Evolutionary conservation across 2,113 vertebrate genomes (phyloP), one percentile per base, ranked within the genome.

Genomic region (Polypterus bichir): DNA sequence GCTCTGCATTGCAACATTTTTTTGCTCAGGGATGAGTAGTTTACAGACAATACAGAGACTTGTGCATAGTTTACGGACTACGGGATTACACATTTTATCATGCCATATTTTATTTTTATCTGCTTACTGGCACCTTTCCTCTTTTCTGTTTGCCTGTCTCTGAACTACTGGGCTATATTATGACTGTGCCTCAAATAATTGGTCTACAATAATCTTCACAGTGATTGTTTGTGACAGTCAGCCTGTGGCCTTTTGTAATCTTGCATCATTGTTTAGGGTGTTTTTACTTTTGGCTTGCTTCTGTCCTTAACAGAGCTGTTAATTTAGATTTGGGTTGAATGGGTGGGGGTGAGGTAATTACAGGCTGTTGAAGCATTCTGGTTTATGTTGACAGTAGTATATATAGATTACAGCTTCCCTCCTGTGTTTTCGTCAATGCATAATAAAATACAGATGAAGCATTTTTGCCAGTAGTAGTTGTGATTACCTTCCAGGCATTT

Each of bases 361-460:
- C 6, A 61, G 48, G 53, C 61, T 48, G 61, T 8, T 8, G 9
- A 46, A 48, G 53, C 10, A 49, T 54, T 54, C 51, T 46, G 49
- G 49, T 55, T 10, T 47, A n/a, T 47, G 47, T 52, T 57, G 47
- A 3, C 51, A 52, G 10, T 52, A 52, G 4, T 52, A 10, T 8
- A 52, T 52, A 52, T 63, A 44, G 46, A 63, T 54, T 46, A 54
- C 46, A 62, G 61, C 44, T 46, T 11, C 44, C 46, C 60, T 61
- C 47, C 53, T 9, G 49, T 51, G 6, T 9, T 61, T 51, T 46
- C n/a, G 27, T 9, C 44, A 27, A 8, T 8, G 53, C 9, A 47
- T 46, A 46, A 54, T 62, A 45, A 54, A 62, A 62, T 47, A 62
- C 51, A 53, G 53, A 49, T 53, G 10, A n/a, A 45, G 52, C 4